Percentiles rank a stretch among this genome's conserved stretches.
phyloP scores from a whole-genome alignment of 2,888 invertebrate species.

The Abrostola triplasia region DNA sequence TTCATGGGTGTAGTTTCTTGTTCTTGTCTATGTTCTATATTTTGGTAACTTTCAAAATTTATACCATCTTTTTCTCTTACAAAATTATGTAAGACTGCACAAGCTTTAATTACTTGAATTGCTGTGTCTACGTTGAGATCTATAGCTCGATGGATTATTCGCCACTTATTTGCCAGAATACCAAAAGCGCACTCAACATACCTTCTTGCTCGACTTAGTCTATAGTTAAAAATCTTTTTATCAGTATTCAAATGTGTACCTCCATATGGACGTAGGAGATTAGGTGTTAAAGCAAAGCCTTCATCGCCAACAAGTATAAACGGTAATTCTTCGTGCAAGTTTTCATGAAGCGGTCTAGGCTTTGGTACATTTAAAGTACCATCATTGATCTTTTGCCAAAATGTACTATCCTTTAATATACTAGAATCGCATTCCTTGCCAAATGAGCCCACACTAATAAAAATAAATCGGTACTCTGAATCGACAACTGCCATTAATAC shows the following conservation, averaged over 20 bases:
- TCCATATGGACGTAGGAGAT: constrained; percentile 40
- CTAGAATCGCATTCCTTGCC: constrained; percentile 48
- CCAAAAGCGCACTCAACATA: constrained; percentile 49
- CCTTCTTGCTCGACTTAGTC: constrained; percentile 54
- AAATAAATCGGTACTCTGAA: constrained; percentile 50
- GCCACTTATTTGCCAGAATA: constrained; percentile 48
- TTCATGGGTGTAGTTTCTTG: constrained; percentile 53
- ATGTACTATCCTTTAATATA: constrained; percentile 48
- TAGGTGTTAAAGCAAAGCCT: constrained; percentile 46
- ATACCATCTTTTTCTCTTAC: constrained; percentile 43
- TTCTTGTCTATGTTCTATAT: constrained; percentile 52
- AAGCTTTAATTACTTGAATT: constrained; percentile 50
- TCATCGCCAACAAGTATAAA: constrained; percentile 49
- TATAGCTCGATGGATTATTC: constrained; percentile 49
- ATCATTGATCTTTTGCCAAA: constrained; percentile 50
- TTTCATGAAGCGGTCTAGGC: constrained; percentile 46
- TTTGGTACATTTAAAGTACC: constrained; percentile 45
- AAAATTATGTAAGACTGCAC: constrained; percentile 53
- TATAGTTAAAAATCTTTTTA: constrained; percentile 58
- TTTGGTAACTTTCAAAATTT: constrained; percentile 53
- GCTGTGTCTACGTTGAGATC: constrained; percentile 45
- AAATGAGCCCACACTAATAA: constrained; percentile 43
- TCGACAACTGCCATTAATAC: constrained; percentile 49
- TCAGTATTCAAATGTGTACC: constrained; percentile 49
- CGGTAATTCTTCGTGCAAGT: constrained; percentile 36